Evolutionary conservation across 2,888 invertebrate genomes (phyloP).

Genomic region (Cephus pygmeus): DNA sequence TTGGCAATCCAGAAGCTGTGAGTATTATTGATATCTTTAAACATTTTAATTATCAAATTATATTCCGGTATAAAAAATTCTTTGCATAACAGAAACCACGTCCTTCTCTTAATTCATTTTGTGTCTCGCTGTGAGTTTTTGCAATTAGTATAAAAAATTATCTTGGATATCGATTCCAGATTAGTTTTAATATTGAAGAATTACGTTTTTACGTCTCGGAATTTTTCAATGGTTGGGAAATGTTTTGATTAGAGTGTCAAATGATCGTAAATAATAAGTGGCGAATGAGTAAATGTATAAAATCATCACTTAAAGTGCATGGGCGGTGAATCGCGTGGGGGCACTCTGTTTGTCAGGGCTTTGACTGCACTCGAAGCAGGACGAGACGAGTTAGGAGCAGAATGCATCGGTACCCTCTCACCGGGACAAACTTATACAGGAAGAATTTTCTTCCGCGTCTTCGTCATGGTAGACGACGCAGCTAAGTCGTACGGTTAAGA

Average conservation of each 20-base stretch:
- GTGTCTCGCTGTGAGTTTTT: background rate
- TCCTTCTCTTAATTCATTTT: background rate
- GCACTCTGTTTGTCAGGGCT: slow-evolving; percentile 29
- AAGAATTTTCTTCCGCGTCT: background rate
- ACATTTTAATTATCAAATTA: background rate
- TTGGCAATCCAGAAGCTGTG: slow-evolving; percentile 60
- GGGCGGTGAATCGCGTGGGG: slow-evolving; percentile 7
- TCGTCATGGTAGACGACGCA: background rate
- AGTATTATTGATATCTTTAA: slow-evolving; percentile 33
- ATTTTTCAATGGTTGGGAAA: background rate
- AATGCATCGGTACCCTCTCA: background rate
- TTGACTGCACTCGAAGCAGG: slow-evolving; percentile 26
- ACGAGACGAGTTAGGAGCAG: background rate
- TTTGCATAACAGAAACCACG: background rate
- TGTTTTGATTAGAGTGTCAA: background rate
- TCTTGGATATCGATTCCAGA: background rate
- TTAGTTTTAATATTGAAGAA: background rate
- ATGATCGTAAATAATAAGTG: background rate
- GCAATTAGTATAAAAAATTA: background rate
- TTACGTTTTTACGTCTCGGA: background rate
- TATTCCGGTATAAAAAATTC: background rate
- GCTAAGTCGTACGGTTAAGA: background rate
- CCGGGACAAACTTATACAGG: background rate
- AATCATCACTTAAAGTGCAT: slow-evolving; percentile 10
- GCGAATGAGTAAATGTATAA: background rate